Evolutionary conservation across 2,888 invertebrate genomes (phyloP).

Genomic region (Cantharis rufa): DNA sequence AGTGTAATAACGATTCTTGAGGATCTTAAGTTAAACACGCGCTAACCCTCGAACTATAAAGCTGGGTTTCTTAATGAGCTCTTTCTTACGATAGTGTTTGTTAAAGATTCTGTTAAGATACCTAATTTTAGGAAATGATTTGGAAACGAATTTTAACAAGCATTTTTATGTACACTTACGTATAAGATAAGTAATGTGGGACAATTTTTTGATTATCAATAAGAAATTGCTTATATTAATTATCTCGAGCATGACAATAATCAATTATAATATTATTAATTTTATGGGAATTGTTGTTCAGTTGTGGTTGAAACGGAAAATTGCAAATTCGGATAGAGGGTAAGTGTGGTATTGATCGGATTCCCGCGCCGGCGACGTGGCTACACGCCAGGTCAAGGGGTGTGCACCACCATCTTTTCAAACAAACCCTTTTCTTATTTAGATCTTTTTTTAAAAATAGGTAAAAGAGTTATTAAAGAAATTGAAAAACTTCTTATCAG

Average conservation of each 20-base stretch:
- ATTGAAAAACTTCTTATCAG: background rate
- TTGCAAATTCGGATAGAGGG: slow-evolving; percentile 46
- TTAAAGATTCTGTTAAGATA: slow-evolving; percentile 9
- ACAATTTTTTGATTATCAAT: background rate
- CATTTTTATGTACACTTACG: background rate
- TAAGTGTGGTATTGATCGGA: slow-evolving; percentile 41
- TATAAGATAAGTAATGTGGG: background rate
- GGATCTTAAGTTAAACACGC: slow-evolving; percentile 7
- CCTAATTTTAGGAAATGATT: slow-evolving; percentile 9
- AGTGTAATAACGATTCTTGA: slow-evolving; percentile 20
- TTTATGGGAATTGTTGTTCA: slow-evolving; percentile 21
- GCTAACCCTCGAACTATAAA: slow-evolving; percentile 9
- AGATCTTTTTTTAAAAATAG: slow-evolving; percentile 6
- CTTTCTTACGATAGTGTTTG: slow-evolving; percentile 13
- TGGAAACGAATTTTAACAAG: background rate
- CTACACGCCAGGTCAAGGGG: slow-evolving; percentile 43
- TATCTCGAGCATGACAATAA: slow-evolving; percentile 5
- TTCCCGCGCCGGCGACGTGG: slow-evolving; percentile 39
- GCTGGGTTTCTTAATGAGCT: slow-evolving; percentile 18
- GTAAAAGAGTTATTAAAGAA: background rate
- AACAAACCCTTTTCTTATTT: slow-evolving; percentile 27
- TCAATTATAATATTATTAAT: slow-evolving; percentile 22
- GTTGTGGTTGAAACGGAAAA: slow-evolving; percentile 32
- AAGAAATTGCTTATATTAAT: slow-evolving; percentile 9
- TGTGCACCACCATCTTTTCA: slow-evolving; percentile 31